These are phyloP conservation scores for Lucinisca nassula DNA, from an alignment of 2,888 invertebrate genomes.

Conservation along the genomic window DNA sequence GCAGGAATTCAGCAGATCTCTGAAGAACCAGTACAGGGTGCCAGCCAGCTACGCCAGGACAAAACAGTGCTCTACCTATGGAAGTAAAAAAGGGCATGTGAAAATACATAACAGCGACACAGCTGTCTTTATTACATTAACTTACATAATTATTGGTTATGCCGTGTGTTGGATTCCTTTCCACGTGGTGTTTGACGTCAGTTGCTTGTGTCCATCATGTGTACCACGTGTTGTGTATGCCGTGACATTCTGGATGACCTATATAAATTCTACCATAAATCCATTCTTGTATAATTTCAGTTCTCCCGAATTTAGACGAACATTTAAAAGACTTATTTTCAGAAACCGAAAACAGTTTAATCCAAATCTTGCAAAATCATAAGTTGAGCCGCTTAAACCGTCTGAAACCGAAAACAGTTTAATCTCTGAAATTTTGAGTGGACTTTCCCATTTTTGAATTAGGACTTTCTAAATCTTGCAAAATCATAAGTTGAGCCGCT, in stretches of 20 bases:
- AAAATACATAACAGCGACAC: not conserved
- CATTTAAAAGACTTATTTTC: not conserved
- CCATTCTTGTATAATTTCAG: not conserved
- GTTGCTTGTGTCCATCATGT: not conserved
- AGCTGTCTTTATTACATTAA: not conserved
- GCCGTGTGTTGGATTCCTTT: not conserved
- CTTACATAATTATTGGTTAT: not conserved
- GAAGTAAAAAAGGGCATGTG: too few species aligned
- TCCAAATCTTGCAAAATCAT: too few species aligned
- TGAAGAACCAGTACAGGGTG: not conserved
- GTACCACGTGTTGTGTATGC: conserved; percentile 1
- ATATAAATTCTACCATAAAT: not conserved
- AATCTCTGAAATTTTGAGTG: too few species aligned
- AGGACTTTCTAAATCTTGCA: too few species aligned
- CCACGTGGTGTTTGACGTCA: not conserved
- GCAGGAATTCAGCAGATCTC: not conserved
- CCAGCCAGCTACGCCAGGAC: not conserved
- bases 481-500: too few species aligned
- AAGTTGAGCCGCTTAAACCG: too few species aligned
- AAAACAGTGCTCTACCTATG: not conserved
- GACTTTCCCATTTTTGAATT: too few species aligned
- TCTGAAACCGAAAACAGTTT: too few species aligned
- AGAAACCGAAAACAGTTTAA: too few species aligned
- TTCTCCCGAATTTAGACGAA: not conserved
- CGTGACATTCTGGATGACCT: not conserved